Base-by-base conservation (phyloP, 2,113 vertebrate species). In the Hemibagrus wyckioides region DNA sequence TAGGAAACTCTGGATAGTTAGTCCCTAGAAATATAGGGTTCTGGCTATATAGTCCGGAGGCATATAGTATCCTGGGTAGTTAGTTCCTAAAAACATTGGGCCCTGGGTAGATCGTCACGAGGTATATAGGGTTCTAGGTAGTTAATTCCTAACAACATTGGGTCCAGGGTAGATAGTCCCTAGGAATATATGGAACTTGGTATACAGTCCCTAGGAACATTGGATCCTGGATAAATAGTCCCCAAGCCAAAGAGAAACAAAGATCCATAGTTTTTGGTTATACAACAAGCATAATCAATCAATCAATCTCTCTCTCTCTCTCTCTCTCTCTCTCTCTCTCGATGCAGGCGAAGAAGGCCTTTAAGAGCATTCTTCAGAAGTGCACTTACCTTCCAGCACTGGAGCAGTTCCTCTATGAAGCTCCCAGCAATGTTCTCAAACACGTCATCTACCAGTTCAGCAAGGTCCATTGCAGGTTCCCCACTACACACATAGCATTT, bases 361-460 rank as follows among this genome's bases (percentile, higher is more conserved):
- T 99, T 90, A 99, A 99, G 94, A 96, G 87, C 88, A 95, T 99
- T 90, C 93, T 99, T 87, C 96, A 97, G 93, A 99, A 97, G 93
- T 99, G 98, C 84, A 98, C 96, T 0, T 87, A 96, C 90, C 92
- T 99, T 82, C 96, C 96, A 41, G 96, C 95, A 9, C 95, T 99
- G 33, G 96, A 99, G 92, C 96, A 97, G 0, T 93, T 99, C 85
- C 95, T 99, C 82, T 96, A 97, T 33, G 96, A 98, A 1, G 97
- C 96, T 1, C 97, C 97, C 76, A 95, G 95, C 91, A 98, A 95
- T 91, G 97, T 99, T 91, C 92, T 99, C 92, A 98, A 98, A 92
- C 94, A 99, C 0, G 94, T 99, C 0, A 83, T 98, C 65, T 96
- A 96, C 63, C 98, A 99, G 92, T 99, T 97, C 91, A 99, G 98